Base-by-base conservation (phyloP, 2,888 invertebrate species). In the Mactromeris polynyma region DNA sequence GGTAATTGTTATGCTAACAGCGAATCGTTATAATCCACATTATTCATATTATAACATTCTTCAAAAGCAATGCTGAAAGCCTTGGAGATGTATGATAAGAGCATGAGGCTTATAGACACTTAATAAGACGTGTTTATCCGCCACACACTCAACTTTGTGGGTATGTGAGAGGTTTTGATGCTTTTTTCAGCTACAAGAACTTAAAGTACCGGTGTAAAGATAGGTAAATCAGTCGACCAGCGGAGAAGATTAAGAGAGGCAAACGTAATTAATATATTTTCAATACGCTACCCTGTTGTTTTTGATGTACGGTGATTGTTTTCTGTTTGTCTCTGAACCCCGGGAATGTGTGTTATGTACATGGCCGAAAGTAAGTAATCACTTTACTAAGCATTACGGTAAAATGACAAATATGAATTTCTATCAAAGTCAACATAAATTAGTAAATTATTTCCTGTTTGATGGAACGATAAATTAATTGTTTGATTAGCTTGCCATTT, bases 1-100 rank as follows among this genome's bases (percentile, higher is more conserved):
- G 54, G 46, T 84, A 84, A 84, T 84, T 84, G 84, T 84, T 51
- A 78, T 54, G 84, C 78, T 78, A 77, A 77, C 84, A 51, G 77
- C 31, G 54, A 69, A 78, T 54, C 46, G 54, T 84, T 38, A 78
- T 84, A 33, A 54, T 54, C 84, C n/a, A 77, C 51, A 46, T 84
- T 78, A 84, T 84, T 46, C n/a, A 51, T 31, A 46, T 84, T 78
- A 84, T 84, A 36, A 33, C 84, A 84, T 77, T 84, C 77, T 84
- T 73, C 64, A 82, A 82, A 81, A 82, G 64, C 58, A 26, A 26
- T 42, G 40, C 40, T 33, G 26, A 19, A 46, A 42, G 83, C 40
- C 46, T 73, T 46, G 46, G 73, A 36, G 83, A 73, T 83, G 33
- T 73, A 19, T 4, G 73, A 73, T 73, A 73, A 73, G 73, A 31